Conservation (phyloP, 1,140 invertebrate genomes). For the Caerostris extrusa region DNA sequence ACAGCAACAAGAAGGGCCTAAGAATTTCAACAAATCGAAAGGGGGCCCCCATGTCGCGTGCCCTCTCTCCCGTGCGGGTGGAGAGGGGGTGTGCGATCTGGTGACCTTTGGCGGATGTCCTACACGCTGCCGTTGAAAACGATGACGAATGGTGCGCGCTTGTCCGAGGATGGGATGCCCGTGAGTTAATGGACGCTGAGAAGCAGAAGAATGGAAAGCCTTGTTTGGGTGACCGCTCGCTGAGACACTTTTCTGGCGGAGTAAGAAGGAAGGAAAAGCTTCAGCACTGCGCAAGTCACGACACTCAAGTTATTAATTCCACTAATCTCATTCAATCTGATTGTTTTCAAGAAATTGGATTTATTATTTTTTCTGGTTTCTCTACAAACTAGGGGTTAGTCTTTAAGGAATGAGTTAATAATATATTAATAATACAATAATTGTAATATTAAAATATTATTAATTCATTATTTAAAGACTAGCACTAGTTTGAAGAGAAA, state of each 20-base stretch:
- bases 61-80: not conserved
- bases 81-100: not conserved
- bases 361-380: no score
- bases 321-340: not conserved
- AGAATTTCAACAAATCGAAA: slow-evolving; percentile 64
- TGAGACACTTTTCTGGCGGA: not conserved
- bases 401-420: no score
- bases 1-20: slow-evolving; percentile 11
- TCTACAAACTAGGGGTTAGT: no score
- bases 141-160: slow-evolving; percentile 64
- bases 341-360: no score
- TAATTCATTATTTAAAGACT: no score
- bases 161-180: slow-evolving; percentile 6
- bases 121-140: slow-evolving; percentile 45
- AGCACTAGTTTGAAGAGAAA: no score
- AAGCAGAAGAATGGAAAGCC: slow-evolving; percentile 32
- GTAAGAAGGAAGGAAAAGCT: slow-evolving; percentile 38
- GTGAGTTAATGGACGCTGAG: slow-evolving; percentile 59
- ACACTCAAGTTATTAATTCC: not conserved
- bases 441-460: no score
- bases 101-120: slow-evolving; percentile 54
- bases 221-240: slow-evolving; percentile 58
- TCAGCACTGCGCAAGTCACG: not conserved
- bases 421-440: no score
- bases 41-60: slow-evolving; percentile 32